Base-by-base conservation (phyloP, 2,113 vertebrate species). In the Stigmatopora argus region DNA sequence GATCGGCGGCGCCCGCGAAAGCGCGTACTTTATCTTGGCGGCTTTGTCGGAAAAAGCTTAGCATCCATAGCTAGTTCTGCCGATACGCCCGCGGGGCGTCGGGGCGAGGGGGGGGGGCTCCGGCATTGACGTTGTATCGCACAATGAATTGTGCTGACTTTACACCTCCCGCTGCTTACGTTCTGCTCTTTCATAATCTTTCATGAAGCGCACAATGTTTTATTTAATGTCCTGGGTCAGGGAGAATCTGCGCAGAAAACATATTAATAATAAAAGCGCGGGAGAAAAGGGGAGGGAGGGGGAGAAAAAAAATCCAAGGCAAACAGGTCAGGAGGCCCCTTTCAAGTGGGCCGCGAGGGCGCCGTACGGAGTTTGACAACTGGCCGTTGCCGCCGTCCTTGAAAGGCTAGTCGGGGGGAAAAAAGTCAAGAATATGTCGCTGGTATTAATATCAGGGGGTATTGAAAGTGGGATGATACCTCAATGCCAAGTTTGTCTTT, bases 1-100 rank as follows among this genome's bases (percentile, higher is more conserved):
- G 97, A 99, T 99, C 98, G 96, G 93, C 93, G 92, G 94, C 86
- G 84, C 93, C 96, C 96, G 97, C 98, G 96, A 99, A 99, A 98
- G 92, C 94, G 95, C 93, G 95, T 95, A 96, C 96, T 97, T 98
- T 97, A 98, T 96, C 97, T 97, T 96, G 92, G 91, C 95, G 96
- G 96, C 95, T 98, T 96, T 97, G 96, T 98, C 93, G 90, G 95
- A 96, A 97, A 96, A 95, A 96, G 94, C 95, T 94, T 94, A 93
- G 93, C 93, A 94, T 95, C 96, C 93, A 96, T 95, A 95, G 96
- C 96, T 93, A 88, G 80, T 94, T 95, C 91, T 91, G 93, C 93
- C 94, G 94, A 95, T 96, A 94, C 92, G 93, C 94, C 97, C 91
- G 81, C 89, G 89, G 93, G 96, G 92, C 89, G 86, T 45, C 89